phyloP scores from a whole-genome alignment of 2,888 invertebrate species.

The Diaprepes abbreviatus region DNA sequence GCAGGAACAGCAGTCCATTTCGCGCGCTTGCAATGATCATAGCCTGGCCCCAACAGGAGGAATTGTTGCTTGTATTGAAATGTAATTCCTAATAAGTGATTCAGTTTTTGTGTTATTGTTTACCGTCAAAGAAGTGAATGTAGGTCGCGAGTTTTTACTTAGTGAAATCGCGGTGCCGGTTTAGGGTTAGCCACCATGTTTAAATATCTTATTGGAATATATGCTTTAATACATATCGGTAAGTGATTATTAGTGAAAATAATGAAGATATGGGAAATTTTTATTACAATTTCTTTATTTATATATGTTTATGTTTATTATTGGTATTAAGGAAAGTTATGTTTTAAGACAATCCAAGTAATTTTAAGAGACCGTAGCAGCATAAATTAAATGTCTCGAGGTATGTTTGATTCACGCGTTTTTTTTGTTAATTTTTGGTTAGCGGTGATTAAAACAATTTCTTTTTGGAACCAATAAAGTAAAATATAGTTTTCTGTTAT shows the following conservation, averaged over 20 bases:
- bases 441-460: no score
- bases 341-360: no score
- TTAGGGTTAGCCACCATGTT: constrained; percentile 41
- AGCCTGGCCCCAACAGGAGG: constrained; percentile 23
- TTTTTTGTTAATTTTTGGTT: no score
- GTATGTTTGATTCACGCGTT: no score
- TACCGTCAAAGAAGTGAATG: constrained; percentile 27
- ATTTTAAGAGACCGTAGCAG: no score
- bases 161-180: constrained; percentile 30
- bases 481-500: no score
- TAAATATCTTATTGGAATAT: constrained; percentile 34
- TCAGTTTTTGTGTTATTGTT: constrained; percentile 24
- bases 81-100: constrained; percentile 10
- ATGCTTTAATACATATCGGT: constrained; percentile 33
- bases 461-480: no score
- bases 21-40: constrained; percentile 40
- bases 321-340: no score
- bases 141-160: constrained; percentile 30
- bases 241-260: constrained; percentile 18
- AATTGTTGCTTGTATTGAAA: constrained; percentile 29
- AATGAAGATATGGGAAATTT: neutral
- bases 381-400: no score
- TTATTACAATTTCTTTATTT: no score
- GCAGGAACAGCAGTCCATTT: constrained; percentile 42
- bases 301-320: no score